These are phyloP conservation scores for Danaus melanippus DNA, from an alignment of 1,140 invertebrate genomes.

Conservation along the genomic window DNA sequence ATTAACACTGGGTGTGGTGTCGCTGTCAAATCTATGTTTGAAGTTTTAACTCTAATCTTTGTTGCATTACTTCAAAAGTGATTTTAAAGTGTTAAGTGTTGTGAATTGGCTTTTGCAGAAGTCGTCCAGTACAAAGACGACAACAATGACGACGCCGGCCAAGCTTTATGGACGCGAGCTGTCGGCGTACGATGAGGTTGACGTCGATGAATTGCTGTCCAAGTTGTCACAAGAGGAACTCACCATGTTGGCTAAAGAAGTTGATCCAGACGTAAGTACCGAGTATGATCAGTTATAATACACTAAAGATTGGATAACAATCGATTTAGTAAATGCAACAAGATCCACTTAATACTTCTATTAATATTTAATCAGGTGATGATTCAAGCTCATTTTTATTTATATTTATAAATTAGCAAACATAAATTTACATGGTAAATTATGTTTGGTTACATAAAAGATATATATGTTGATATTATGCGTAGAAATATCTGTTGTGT, in stretches of 20 bases:
- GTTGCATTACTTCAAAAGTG: constrained; percentile 11
- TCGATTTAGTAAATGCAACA: too few species aligned
- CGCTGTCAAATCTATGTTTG: constrained; percentile 29
- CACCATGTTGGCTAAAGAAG: constrained; percentile 97
- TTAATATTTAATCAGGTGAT: too few species aligned
- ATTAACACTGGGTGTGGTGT: constrained; percentile 36
- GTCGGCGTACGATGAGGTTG: constrained; percentile 94
- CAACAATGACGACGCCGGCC: constrained; percentile 88
- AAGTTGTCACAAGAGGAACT: constrained; percentile 97
- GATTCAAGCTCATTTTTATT: too few species aligned
- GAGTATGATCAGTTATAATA: too few species aligned
- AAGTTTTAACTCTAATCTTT: constrained; percentile 29
- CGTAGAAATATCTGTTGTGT: too few species aligned
- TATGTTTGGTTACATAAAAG: too few species aligned
- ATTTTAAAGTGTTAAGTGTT: constrained; percentile 29
- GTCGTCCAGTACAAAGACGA: constrained; percentile 87
- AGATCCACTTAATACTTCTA: too few species aligned
- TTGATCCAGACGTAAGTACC: constrained; percentile 97
- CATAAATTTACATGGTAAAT: too few species aligned
- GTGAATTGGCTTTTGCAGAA: constrained; percentile 76
- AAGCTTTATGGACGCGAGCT: constrained; percentile 95
- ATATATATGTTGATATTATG: too few species aligned
- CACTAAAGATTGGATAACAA: too few species aligned
- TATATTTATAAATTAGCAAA: too few species aligned
- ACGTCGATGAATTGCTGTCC: constrained; percentile 95